Base-by-base conservation (phyloP, 2,113 vertebrate species). In the Oenanthe melanoleuca region DNA sequence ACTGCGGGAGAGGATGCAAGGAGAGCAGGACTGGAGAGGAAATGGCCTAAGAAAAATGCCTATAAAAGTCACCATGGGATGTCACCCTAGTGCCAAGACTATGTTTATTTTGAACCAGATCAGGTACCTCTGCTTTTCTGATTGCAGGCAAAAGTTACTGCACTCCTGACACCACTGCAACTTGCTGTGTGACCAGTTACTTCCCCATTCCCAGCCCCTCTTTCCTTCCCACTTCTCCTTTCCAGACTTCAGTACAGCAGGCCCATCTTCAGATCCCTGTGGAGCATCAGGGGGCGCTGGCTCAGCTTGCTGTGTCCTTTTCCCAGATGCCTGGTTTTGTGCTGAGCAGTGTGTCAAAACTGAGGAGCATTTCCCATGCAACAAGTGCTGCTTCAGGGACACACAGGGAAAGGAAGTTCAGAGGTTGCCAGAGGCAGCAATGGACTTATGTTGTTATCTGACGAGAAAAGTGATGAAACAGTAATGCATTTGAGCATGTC, bases 391-490 rank as follows among this genome's bases (percentile, higher is more conserved):
- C 1, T 11, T 88, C 82, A 23, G 69, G 84, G 65, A 64, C 1
- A 10, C 0, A 0, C 14, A 44, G 44, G 69, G 61, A 87, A 78
- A 90, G 75, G 86, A 94, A 86, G 52, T 8, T 28, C 37, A 73
- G 79, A 59, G 37, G 31, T 77, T 92, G 80, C 84, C 90, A 95
- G 86, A 90, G 84, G 75, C 85, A 93, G 84, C 72, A 45, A 33
- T 6, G 22, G 61, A 81, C 45, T 90, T 65, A 37, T 40, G 31
- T 70, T 96, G 37, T 70, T 96, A 89, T 95, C 80, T 64, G 88
- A 81, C 71, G 66, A 79, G 84, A 77, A 90, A 86, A 82, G 56
- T 70, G 86, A 95, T 55, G 88, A 92, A 93, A 78, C 31, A 89
- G 82, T 88, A 96, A 92, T 73, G 42, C 55, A 80, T 77, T 52